Conservation (phyloP, 2,797 vertebrate species). For the Anguilla marmorata region DNA sequence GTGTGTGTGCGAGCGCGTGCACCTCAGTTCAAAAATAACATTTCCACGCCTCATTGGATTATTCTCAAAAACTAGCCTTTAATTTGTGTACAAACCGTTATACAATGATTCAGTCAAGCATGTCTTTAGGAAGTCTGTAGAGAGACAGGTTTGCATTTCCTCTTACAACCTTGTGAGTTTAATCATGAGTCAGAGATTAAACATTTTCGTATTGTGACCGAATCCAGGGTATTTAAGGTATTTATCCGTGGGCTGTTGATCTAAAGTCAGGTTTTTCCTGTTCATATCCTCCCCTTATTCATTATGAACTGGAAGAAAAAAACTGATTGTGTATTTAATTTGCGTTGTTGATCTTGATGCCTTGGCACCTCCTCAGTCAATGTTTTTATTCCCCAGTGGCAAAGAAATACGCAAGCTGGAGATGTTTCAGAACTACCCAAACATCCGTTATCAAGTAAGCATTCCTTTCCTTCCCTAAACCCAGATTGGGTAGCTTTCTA, state of each 20-base stretch:
- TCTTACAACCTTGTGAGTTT: not conserved
- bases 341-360: too few relatives aligned
- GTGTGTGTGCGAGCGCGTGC: not conserved
- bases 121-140: not conserved
- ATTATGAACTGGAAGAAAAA: not conserved
- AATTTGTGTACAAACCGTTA: not conserved
- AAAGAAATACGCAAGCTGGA: constrained; percentile 62
- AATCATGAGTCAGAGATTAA: not conserved
- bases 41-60: not conserved
- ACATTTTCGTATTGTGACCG: not conserved
- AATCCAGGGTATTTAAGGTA: not conserved
- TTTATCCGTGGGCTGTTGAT: not conserved
- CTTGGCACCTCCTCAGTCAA: too few relatives aligned
- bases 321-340: not conserved
- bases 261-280: not conserved
- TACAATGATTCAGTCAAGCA: not conserved
- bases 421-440: constrained; percentile 50
- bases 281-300: not conserved
- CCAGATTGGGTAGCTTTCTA: not conserved
- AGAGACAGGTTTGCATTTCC: not conserved
- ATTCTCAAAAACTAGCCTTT: not conserved
- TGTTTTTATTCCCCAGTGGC: constrained; percentile 78
- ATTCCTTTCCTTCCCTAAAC: constrained; percentile 59
- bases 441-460: constrained; percentile 60
- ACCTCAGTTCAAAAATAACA: not conserved